A percentile compares a stretch with the other conserved stretches of the same genome.
These are phyloP conservation scores for Drosophila nannoptera DNA, from an alignment of 1,140 invertebrate species.

Conservation along the genomic window DNA sequence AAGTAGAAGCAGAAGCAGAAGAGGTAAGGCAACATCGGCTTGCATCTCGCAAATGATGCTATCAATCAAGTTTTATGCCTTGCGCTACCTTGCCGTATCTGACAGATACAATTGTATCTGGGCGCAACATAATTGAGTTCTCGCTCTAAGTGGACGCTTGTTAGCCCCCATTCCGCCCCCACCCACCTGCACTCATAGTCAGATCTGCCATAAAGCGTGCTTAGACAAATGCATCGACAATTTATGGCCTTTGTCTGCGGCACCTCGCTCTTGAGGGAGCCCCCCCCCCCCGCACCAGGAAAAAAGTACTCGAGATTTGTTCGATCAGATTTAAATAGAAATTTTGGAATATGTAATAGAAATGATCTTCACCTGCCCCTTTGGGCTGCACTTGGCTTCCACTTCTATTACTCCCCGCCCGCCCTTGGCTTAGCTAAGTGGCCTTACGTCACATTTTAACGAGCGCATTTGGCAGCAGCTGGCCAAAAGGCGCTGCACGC, in stretches of 20 bases:
- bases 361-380: no score
- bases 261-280: conserved; percentile 8
- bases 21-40: not conserved
- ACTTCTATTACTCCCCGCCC: no score
- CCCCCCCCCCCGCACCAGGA: no score
- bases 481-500: not conserved
- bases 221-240: conserved; percentile 46
- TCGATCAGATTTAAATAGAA: no score
- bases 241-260: conserved; percentile 39
- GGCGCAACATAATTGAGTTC: conserved; percentile 28
- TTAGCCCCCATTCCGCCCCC: no score
- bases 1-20: conserved; percentile 4
- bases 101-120: conserved; percentile 52
- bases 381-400: no score
- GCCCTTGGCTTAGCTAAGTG: no score
- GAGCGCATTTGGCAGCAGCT: not conserved
- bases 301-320: not conserved
- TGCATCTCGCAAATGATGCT: conserved; percentile 37
- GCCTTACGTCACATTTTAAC: no score
- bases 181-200: conserved; percentile 27
- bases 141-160: conserved; percentile 36
- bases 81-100: conserved; percentile 10
- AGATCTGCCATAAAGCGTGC: conserved; percentile 12
- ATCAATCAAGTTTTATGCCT: conserved; percentile 50
- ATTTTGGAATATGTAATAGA: no score